phyloP scores from a whole-genome alignment of 2,113 vertebrate genomes.

The Rhizomys pruinosus region DNA sequence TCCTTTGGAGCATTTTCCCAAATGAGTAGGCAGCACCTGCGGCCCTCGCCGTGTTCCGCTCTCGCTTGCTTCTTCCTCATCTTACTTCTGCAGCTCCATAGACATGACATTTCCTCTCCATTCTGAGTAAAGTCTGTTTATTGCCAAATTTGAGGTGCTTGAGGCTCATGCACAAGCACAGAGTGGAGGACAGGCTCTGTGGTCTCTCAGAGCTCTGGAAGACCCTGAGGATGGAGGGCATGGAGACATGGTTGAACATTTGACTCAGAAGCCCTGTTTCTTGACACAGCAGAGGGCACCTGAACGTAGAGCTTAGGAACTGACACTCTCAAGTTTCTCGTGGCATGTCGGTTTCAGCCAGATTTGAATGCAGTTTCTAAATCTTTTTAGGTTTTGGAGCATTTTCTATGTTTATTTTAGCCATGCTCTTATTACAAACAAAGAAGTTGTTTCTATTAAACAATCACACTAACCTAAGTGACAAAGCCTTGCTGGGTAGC shows the following conservation, averaged over 20 bases:
- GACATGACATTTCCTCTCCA: neutral
- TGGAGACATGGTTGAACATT: neutral
- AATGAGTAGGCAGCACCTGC: neutral
- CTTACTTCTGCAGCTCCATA: neutral
- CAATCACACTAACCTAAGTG: neutral
- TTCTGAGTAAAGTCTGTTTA: neutral
- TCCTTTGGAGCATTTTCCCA: neutral
- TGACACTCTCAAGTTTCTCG: neutral
- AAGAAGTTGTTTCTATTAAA: neutral
- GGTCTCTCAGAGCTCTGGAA: neutral
- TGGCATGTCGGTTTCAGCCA: neutral
- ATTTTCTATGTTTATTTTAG: slow-evolving; percentile 31
- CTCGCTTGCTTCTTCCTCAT: neutral
- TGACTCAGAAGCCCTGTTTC: neutral
- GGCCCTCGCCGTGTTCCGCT: neutral
- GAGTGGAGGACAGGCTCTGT: fast-evolving
- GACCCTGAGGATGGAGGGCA: no score
- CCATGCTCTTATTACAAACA: neutral
- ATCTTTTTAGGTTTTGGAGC: neutral
- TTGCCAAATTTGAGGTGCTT: neutral
- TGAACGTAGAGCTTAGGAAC: no score
- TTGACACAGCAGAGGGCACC: neutral
- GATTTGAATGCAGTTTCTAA: neutral
- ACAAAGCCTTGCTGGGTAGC: neutral
- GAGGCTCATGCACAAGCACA: neutral